phyloP scores from a whole-genome alignment of 2,113 vertebrate species.

The Cochlearius cochlearius region DNA sequence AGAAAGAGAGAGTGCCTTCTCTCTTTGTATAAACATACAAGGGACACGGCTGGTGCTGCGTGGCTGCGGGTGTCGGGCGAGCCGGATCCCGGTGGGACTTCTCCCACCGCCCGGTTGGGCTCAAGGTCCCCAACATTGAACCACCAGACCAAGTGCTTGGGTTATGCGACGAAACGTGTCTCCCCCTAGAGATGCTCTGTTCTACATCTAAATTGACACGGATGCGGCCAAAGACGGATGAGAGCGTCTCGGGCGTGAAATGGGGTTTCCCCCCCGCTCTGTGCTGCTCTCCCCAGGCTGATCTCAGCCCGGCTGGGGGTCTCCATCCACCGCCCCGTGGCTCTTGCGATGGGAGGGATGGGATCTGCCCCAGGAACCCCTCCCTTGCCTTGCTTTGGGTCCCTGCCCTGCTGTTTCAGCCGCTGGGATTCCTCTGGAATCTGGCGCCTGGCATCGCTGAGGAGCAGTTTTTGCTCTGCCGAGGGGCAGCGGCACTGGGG shows the following conservation, averaged over 20 bases:
- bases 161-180: accelerated
- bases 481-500: not conserved
- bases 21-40: not conserved
- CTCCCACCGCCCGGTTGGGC: accelerated
- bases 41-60: not conserved
- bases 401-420: not conserved
- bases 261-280: accelerated
- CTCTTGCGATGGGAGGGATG: not conserved
- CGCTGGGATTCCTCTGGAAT: not conserved
- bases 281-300: accelerated
- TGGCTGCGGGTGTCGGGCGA: too few species aligned
- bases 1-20: not conserved
- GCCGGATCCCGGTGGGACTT: not conserved
- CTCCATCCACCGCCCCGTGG: not conserved
- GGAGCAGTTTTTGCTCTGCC: not conserved
- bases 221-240: too few species aligned
- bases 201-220: accelerated
- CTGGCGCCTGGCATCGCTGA: accelerated
- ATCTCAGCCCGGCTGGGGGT: accelerated
- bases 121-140: accelerated
- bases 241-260: accelerated
- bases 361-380: not conserved
- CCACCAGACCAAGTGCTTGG: not conserved
- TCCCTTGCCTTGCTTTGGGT: not conserved
- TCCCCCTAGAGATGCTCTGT: not conserved